Conservation (phyloP, 2,888 invertebrate genomes). For the Oasisia sp. region DNA sequence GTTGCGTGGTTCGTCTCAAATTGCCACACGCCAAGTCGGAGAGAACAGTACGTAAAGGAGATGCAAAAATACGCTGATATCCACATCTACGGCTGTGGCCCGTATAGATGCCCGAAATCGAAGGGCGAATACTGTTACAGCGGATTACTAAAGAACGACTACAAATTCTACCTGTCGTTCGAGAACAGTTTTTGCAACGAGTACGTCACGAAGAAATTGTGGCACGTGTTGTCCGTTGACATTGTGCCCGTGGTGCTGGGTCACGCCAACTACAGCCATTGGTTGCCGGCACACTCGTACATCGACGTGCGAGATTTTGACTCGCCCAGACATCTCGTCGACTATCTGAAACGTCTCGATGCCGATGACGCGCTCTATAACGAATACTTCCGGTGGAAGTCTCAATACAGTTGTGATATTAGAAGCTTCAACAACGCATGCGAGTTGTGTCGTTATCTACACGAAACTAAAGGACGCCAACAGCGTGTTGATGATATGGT, state of each 20-base stretch:
- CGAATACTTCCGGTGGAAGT: constrained; percentile 93
- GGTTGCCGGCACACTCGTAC: constrained; percentile 89
- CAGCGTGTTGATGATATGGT: background rate
- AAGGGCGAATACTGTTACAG: background rate
- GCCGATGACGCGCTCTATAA: constrained; percentile 90
- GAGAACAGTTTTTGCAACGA: constrained; percentile 26
- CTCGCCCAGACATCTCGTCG: constrained; percentile 85
- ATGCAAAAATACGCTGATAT: background rate
- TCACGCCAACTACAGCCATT: constrained; percentile 64
- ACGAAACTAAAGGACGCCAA: background rate
- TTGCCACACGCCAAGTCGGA: constrained; percentile 14
- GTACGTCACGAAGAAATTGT: constrained; percentile 26
- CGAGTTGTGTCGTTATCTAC: background rate
- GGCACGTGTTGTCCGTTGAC: constrained; percentile 17
- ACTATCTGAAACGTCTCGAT: constrained; percentile 85
- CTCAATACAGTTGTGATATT: constrained; percentile 66
- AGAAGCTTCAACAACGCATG: background rate
- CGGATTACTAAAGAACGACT: constrained; percentile 19
- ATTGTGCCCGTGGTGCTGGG: constrained; percentile 42
- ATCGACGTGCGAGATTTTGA: constrained; percentile 96
- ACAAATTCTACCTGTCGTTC: constrained; percentile 27
- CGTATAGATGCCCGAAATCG: constrained; percentile 8
- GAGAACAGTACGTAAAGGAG: constrained; percentile 22
- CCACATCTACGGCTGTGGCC: constrained; percentile 19
- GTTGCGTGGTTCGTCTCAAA: constrained; percentile 24